Conservation (phyloP, 2,797 vertebrate species). For the Fringilla coelebs region DNA sequence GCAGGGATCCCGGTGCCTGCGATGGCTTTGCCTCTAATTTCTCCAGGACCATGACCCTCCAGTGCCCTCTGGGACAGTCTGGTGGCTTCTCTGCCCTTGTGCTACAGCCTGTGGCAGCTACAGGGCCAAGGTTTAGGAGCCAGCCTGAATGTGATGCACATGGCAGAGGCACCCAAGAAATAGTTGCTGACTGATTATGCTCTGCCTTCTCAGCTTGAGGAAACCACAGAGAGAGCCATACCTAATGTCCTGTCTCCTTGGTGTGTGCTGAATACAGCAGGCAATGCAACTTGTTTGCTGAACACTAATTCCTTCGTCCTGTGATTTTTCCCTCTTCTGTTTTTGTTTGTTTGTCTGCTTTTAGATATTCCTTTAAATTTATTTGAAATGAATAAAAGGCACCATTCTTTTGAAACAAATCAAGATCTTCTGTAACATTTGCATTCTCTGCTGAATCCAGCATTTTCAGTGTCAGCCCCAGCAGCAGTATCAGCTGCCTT, state of each 20-base stretch:
- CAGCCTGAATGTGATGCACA: accelerated
- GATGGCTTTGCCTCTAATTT: background rate
- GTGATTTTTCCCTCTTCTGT: background rate
- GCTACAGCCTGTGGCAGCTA: background rate
- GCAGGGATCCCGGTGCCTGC: background rate
- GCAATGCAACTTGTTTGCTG: background rate
- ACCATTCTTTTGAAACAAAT: conserved; percentile 49
- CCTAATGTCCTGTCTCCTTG: background rate
- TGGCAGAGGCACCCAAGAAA: background rate
- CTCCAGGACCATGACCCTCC: accelerated
- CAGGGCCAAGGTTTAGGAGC: background rate
- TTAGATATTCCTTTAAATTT: conserved; percentile 27
- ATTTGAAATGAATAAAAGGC: conserved; percentile 49
- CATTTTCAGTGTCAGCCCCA: conserved; percentile 57
- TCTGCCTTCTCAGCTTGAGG: background rate
- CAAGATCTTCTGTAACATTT: conserved; percentile 39
- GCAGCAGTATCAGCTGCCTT: conserved; percentile 61
- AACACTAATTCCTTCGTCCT: background rate
- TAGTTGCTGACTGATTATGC: accelerated
- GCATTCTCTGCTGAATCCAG: conserved; percentile 58
- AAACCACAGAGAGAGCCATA: background rate
- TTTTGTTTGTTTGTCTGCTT: conserved; percentile 31
- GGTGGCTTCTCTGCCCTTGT: background rate
- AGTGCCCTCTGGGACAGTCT: background rate
- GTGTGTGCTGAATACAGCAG: background rate